Conservation (phyloP, 2,113 vertebrate genomes). For the Prolemur simus region DNA sequence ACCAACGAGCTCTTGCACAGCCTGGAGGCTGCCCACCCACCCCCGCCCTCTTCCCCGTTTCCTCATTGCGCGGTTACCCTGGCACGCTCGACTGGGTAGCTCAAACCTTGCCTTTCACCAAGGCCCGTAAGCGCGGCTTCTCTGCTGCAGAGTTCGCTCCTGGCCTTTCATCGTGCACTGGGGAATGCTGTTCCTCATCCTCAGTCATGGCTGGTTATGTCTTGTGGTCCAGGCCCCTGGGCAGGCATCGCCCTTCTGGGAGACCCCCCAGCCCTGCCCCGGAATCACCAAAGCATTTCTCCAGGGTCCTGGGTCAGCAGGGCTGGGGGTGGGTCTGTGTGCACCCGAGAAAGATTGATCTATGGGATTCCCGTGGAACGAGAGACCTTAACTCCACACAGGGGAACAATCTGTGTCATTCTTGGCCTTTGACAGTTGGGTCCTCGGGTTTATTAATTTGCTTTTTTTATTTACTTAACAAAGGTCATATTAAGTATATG, state of each 20-base stretch:
- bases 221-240: neutral
- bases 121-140: neutral
- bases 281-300: no score
- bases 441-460: neutral
- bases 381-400: neutral
- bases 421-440: neutral
- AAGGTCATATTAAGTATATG: rapidly evolving
- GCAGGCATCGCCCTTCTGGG: rapidly evolving
- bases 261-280: neutral
- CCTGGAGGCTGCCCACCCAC: neutral
- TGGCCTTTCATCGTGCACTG: neutral
- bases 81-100: neutral
- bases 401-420: rapidly evolving
- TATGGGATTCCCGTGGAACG: neutral
- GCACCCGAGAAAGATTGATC: no score
- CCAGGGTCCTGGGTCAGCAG: neutral
- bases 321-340: neutral
- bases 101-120: neutral
- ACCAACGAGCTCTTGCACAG: no score
- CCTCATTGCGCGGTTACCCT: no score
- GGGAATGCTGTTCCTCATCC: neutral
- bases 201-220: rapidly evolving
- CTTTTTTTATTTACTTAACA: neutral
- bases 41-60: rapidly evolving
- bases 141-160: neutral